Evolutionary conservation across 2,888 invertebrate genomes (phyloP), one percentile per base, ranked within the genome.

Genomic region (Tenthredo mesomela): DNA sequence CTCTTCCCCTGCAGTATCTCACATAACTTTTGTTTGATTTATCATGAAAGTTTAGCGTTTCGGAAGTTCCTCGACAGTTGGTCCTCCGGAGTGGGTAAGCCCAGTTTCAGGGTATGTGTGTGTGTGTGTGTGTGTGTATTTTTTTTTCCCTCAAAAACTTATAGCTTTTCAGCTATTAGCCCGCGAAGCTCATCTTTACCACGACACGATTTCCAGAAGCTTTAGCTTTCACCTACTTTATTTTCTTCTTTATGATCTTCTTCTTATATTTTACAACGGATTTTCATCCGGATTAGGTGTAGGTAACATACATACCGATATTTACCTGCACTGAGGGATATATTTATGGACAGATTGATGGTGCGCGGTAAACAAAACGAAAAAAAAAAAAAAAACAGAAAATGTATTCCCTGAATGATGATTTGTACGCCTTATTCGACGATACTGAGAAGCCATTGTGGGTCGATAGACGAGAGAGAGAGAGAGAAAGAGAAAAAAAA

Each of bases 1-100:
- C 47, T 29, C 58, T 78, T 7, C 54, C 50, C n/a, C 18, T 33
- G 12, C 10, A 58, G 58, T 7, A 78, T 78, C 54, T 78, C 54
- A 54, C 78, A 25, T 70, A 78, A 78, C 78, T 78, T 78, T 29
- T 54, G n/a, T 37, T 78, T 78, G 78, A 78, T 78, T 78, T 78
- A 78, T 78, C 43, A 78, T n/a, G 78, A 78, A 78, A 78, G 78
- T 78, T 78, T 78, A 37, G 70, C 70, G 12, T 33, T 5, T 33
- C 54, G 78, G 58, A 78, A 78, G 58, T 78, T 78, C 10, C 54
- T 54, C 58, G 78, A 33, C 78, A 78, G 78, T 78, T 21, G 33
- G 78, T 37, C 54, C 12, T 7, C 21, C 37, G 47, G 78, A 54
- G 78, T 78, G 18, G 78, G 33, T 37, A 58, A 54, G 37, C 33